Evolutionary conservation across 2,797 vertebrate genomes (phyloP).

Genomic region (Silurus lanzhouensis): DNA sequence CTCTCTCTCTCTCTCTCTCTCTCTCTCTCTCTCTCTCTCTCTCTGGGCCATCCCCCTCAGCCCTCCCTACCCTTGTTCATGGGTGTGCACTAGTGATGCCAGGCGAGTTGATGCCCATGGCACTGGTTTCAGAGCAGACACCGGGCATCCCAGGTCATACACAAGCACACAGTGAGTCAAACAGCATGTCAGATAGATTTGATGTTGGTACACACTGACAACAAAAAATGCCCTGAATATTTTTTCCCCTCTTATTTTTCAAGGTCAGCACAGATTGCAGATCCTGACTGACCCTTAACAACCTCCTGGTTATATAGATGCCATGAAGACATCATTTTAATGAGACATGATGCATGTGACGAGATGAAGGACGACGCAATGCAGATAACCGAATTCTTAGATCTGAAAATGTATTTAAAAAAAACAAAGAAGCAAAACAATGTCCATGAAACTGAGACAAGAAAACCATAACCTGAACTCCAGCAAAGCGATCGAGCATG

Average conservation of each 20-base stretch:
- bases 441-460: too few relatives aligned
- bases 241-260: not conserved
- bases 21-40: not conserved
- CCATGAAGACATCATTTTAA: too few relatives aligned
- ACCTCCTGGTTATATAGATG: not conserved
- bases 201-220: not conserved
- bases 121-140: slow-evolving; percentile 39
- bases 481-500: too few relatives aligned
- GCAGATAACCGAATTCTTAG: too few relatives aligned
- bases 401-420: not conserved
- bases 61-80: slow-evolving; percentile 4
- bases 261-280: not conserved
- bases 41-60: not conserved
- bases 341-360: not conserved
- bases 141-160: slow-evolving; percentile 44
- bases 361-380: too few relatives aligned
- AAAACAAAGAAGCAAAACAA: not conserved
- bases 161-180: not conserved
- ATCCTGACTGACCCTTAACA: not conserved
- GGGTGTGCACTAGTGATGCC: slow-evolving; percentile 33
- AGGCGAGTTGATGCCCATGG: slow-evolving; percentile 40
- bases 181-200: not conserved
- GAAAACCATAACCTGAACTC: too few relatives aligned
- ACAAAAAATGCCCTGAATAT: not conserved
- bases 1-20: slow-evolving; percentile 1